Percentiles rank a stretch among this genome's conserved stretches.
Evolutionary conservation across 1,140 invertebrate species (phyloP).

Genomic region (Drosophila trapezifrons): DNA sequence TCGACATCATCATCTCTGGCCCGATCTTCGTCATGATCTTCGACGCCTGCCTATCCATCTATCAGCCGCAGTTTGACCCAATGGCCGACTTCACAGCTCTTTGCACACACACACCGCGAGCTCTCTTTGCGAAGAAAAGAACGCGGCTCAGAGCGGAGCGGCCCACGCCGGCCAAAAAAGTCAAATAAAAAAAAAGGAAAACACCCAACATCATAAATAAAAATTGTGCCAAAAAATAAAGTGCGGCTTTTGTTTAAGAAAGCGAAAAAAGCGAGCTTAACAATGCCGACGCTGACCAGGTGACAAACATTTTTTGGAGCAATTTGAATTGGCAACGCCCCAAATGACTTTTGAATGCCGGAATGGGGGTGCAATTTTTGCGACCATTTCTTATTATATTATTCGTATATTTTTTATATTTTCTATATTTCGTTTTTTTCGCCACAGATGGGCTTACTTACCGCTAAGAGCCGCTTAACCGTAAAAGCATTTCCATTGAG

Average conservation of each 20-base stretch:
- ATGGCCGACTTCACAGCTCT: conserved; percentile 81
- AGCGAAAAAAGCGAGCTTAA: conserved; percentile 38
- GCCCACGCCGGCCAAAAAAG: conserved; percentile 38
- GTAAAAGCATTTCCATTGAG: conserved; percentile 69
- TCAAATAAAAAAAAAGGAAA: conserved; percentile 12
- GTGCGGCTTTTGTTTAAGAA: conserved; percentile 40
- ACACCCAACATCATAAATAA: conserved; percentile 40
- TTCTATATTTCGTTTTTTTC: conserved; percentile 3
- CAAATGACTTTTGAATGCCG: conserved; percentile 47
- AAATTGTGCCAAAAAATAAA: conserved; percentile 45
- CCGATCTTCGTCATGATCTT: conserved; percentile 62
- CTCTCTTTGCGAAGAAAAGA: conserved; percentile 29
- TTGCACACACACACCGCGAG: conserved; percentile 33
- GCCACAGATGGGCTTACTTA: conserved; percentile 60
- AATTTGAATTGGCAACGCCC: conserved; percentile 76
- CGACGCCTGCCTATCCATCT: conserved; percentile 65
- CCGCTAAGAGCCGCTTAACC: conserved; percentile 82
- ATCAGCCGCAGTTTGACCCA: conserved; percentile 78
- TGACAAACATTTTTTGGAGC: conserved; percentile 67
- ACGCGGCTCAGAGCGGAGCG: conserved; percentile 9
- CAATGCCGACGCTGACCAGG: conserved; percentile 32
- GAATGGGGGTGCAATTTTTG: conserved; percentile 16
- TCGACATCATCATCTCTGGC: conserved; percentile 36
- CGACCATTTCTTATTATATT: background rate
- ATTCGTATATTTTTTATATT: background rate